phyloP scores from a whole-genome alignment of 2,888 invertebrate species.

The Ophioninae sp. region DNA sequence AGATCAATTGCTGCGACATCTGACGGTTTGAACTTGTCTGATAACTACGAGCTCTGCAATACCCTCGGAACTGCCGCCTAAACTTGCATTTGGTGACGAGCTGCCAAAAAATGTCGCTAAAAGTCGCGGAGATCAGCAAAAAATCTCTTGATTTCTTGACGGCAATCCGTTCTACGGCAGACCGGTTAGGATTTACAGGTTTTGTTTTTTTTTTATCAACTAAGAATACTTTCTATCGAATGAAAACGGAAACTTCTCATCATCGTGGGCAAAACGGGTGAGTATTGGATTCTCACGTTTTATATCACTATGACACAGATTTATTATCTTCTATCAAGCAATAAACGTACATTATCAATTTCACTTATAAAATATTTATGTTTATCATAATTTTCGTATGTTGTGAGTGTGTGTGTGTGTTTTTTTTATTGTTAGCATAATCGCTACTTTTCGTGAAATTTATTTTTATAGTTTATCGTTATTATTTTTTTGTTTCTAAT shows the following conservation, averaged over 20 bases:
- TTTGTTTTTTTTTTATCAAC: background rate
- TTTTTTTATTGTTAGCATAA: conserved; percentile 63
- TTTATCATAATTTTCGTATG: conserved; percentile 65
- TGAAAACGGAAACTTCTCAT: background rate
- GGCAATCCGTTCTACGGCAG: too few species aligned
- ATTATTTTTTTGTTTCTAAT: conserved; percentile 66
- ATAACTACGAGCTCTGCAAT: too few species aligned
- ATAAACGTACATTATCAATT: conserved; percentile 77
- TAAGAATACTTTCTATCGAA: background rate
- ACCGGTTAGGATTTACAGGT: too few species aligned
- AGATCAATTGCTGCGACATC: too few species aligned
- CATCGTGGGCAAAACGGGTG: conserved; percentile 10
- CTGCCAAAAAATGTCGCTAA: too few species aligned
- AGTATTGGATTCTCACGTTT: conserved; percentile 29
- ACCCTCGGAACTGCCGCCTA: too few species aligned
- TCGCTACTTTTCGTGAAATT: conserved; percentile 57
- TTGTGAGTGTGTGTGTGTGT: conserved; percentile 50
- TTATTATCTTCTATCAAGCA: conserved; percentile 78
- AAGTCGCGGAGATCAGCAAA: too few species aligned
- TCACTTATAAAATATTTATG: conserved; percentile 79
- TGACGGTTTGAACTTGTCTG: too few species aligned
- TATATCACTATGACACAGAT: conserved; percentile 75
- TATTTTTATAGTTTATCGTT: conserved; percentile 42
- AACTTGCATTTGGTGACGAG: too few species aligned
- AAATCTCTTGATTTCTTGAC: too few species aligned